Evolutionary conservation across 2,888 invertebrate genomes (phyloP).

Genomic region (Drepana falcataria): DNA sequence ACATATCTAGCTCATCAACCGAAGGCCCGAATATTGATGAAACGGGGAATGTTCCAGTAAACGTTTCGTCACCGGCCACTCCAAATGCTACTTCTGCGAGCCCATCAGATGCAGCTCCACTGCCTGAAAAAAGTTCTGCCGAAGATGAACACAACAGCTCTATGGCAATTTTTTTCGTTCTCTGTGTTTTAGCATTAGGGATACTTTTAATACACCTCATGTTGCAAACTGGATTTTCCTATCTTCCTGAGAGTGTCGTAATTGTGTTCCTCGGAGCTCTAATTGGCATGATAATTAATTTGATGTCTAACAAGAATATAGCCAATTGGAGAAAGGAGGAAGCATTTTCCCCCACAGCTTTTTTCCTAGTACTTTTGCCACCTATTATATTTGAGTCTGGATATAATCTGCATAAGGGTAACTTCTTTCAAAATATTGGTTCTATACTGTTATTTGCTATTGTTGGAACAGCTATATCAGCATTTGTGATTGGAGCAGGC

Average conservation of each 20-base stretch:
- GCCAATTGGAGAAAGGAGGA: slow-evolving; percentile 98
- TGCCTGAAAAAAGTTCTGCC: slow-evolving; percentile 93
- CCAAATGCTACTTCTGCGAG: slow-evolving; percentile 69
- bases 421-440: slow-evolving; percentile 98
- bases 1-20: slow-evolving; percentile 38
- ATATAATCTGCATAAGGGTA: slow-evolving; percentile 98
- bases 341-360: slow-evolving; percentile 98
- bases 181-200: slow-evolving; percentile 95
- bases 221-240: slow-evolving; percentile 96
- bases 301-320: slow-evolving; percentile 92
- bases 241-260: slow-evolving; percentile 98
- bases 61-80: slow-evolving; percentile 44
- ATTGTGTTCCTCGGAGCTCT: slow-evolving; percentile 96
- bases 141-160: slow-evolving; percentile 98
- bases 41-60: slow-evolving; percentile 50
- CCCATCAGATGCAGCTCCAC: slow-evolving; percentile 85
- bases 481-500: slow-evolving; percentile 97
- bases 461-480: slow-evolving; percentile 97
- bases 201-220: slow-evolving; percentile 96
- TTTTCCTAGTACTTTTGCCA: slow-evolving; percentile 96
- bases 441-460: slow-evolving; percentile 98
- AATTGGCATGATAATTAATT: slow-evolving; percentile 93
- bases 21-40: slow-evolving; percentile 52
- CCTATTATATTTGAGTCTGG: slow-evolving; percentile 99
- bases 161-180: slow-evolving; percentile 98